phyloP scores from a whole-genome alignment of 1,140 invertebrate species.

The Manduca sexta region DNA sequence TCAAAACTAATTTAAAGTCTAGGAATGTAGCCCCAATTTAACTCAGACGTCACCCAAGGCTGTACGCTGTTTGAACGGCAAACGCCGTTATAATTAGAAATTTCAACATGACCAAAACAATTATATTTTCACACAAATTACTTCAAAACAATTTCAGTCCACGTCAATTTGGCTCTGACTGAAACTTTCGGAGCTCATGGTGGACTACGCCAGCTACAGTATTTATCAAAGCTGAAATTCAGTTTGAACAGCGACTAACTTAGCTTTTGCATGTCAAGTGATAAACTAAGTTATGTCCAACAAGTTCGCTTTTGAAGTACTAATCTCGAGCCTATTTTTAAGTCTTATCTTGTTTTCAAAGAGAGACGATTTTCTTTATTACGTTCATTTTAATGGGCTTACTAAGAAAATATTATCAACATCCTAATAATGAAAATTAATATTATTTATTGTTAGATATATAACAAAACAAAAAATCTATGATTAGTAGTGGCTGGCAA shows the following conservation, averaged over 20 bases:
- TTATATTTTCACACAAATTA: no score
- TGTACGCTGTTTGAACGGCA: no score
- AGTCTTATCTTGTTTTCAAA: neutral
- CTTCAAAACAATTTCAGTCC: neutral
- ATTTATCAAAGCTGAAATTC: slow-evolving; percentile 9
- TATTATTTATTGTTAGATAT: no score
- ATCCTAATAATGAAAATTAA: no score
- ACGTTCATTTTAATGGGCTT: no score
- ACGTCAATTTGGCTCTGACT: neutral
- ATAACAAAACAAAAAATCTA: no score
- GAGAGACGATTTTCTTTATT: no score
- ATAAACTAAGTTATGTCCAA: slow-evolving; percentile 4
- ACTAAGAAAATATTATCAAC: no score
- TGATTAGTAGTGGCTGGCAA: no score
- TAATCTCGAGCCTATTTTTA: neutral
- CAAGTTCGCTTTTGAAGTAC: slow-evolving; percentile 1
- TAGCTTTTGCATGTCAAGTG: slow-evolving; percentile 7
- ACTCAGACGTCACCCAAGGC: no score
- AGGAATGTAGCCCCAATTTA: no score
- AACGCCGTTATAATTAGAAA: neutral
- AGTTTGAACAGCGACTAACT: slow-evolving; percentile 5
- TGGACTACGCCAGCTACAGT: slow-evolving; percentile 2
- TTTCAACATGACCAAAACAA: neutral
- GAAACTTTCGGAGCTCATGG: neutral
- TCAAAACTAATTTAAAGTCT: no score